A percentile compares a stretch with the other conserved stretches of the same genome.
Evolutionary conservation across 1,140 invertebrate genomes (phyloP).

Genomic region (Brachionus angularis): DNA sequence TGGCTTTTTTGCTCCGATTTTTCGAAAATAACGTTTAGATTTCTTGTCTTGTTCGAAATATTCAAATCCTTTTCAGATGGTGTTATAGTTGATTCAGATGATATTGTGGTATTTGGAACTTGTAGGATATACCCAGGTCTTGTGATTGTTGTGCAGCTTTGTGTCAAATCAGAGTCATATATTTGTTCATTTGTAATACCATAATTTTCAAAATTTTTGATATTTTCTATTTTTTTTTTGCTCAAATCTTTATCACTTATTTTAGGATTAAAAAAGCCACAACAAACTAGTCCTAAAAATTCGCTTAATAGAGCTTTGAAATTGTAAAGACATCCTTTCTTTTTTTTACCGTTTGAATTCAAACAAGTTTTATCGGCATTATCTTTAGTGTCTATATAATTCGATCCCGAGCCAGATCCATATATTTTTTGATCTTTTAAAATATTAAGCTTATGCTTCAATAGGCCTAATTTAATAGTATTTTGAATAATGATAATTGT

Average conservation of each 20-base stretch:
- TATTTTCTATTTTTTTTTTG: not conserved
- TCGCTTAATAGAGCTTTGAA: too few relatives aligned
- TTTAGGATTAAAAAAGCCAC: not conserved
- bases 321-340: too few relatives aligned
- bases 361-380: too few relatives aligned
- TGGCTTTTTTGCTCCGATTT: too few relatives aligned
- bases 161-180: conserved; percentile 19
- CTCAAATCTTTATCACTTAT: not conserved
- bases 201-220: conserved; percentile 18
- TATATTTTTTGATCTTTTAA: too few relatives aligned
- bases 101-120: conserved; percentile 18
- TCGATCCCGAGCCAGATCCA: too few relatives aligned
- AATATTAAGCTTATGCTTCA: not conserved
- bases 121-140: conserved; percentile 40
- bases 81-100: conserved; percentile 1
- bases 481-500: conserved; percentile 42
- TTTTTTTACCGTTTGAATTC: too few relatives aligned
- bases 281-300: conserved; percentile 2
- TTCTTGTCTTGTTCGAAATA: too few relatives aligned
- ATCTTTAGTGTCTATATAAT: too few relatives aligned
- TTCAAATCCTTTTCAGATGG: conserved; percentile 34
- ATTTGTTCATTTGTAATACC: conserved; percentile 16
- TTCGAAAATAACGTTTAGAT: too few relatives aligned
- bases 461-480: conserved; percentile 26
- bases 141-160: conserved; percentile 36